phyloP scores from a whole-genome alignment of 2,888 invertebrate genomes.

The Sipunculus nudus region DNA sequence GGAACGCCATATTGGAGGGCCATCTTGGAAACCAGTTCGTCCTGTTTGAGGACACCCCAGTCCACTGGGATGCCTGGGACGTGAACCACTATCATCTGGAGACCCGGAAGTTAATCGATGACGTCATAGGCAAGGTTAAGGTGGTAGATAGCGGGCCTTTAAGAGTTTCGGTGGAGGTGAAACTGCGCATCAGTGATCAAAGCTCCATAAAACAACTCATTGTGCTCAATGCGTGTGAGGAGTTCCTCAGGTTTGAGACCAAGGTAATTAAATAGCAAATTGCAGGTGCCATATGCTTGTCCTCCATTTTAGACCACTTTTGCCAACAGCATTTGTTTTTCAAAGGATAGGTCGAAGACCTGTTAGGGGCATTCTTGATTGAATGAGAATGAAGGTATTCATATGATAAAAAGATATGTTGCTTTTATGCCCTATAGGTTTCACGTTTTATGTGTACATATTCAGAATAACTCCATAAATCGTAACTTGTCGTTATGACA shows the following conservation, averaged over 20 bases:
- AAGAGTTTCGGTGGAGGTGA: slow-evolving; percentile 56
- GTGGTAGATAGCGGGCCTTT: slow-evolving; percentile 60
- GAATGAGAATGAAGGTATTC: too few relatives aligned
- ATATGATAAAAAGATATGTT: too few relatives aligned
- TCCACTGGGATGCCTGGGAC: slow-evolving; percentile 72
- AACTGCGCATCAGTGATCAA: slow-evolving; percentile 55
- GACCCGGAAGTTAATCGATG: slow-evolving; percentile 58
- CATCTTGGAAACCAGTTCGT: slow-evolving; percentile 65
- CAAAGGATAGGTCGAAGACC: too few relatives aligned
- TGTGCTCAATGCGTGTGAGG: slow-evolving; percentile 64
- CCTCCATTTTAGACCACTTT: background rate
- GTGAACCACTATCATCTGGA: slow-evolving; percentile 70
- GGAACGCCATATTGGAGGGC: slow-evolving; percentile 46
- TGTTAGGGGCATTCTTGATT: too few relatives aligned
- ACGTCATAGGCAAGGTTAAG: slow-evolving; percentile 44
- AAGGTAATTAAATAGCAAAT: slow-evolving; percentile 48
- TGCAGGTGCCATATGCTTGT: background rate
- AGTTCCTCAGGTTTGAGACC: slow-evolving; percentile 66
- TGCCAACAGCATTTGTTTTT: background rate
- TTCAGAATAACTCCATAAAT: too few relatives aligned
- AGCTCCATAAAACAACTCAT: slow-evolving; percentile 65
- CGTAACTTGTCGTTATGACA: too few relatives aligned
- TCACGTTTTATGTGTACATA: too few relatives aligned
- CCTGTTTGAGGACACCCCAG: slow-evolving; percentile 69
- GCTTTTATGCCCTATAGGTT: too few relatives aligned